Conservation (phyloP, 1,140 invertebrate species). For the Zaprionus davidi region DNA sequence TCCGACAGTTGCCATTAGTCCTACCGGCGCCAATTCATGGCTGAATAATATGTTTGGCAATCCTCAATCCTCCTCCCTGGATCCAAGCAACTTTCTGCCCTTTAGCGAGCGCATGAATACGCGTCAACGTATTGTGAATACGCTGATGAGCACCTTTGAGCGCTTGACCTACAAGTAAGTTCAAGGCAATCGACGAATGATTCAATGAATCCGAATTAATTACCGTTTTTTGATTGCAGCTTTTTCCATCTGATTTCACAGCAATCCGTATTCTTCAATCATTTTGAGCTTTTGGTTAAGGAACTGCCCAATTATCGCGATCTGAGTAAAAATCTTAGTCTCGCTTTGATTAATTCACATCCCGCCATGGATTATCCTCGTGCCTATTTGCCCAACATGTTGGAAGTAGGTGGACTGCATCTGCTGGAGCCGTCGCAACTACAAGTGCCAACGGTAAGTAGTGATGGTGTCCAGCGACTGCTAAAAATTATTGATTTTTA, state of each 20-base stretch:
- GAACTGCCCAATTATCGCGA: conserved; percentile 84
- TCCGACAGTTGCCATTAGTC: conserved; percentile 86
- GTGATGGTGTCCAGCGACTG: background rate
- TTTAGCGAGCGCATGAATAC: conserved; percentile 86
- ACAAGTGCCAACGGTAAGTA: conserved; percentile 58
- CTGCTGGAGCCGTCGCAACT: conserved; percentile 32
- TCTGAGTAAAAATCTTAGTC: conserved; percentile 86
- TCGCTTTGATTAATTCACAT: conserved; percentile 87
- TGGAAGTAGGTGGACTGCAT: conserved; percentile 87
- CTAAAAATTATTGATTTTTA: background rate
- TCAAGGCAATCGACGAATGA: background rate
- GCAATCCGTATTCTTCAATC: conserved; percentile 73
- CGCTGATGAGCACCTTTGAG: conserved; percentile 77
- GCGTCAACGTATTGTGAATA: conserved; percentile 86
- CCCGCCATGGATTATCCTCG: conserved; percentile 87
- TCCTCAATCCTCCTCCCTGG: conserved; percentile 86
- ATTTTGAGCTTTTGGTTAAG: conserved; percentile 69
- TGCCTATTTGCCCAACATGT: conserved; percentile 86
- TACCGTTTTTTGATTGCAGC: conserved; percentile 40
- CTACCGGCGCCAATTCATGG: conserved; percentile 87
- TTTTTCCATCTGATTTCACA: conserved; percentile 82
- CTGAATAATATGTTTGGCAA: conserved; percentile 87
- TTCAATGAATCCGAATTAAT: background rate
- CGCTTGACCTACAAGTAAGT: conserved; percentile 73
- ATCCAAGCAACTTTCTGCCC: conserved; percentile 86